Conservation (phyloP, 2,888 invertebrate genomes). For the Spodoptera littoralis region DNA sequence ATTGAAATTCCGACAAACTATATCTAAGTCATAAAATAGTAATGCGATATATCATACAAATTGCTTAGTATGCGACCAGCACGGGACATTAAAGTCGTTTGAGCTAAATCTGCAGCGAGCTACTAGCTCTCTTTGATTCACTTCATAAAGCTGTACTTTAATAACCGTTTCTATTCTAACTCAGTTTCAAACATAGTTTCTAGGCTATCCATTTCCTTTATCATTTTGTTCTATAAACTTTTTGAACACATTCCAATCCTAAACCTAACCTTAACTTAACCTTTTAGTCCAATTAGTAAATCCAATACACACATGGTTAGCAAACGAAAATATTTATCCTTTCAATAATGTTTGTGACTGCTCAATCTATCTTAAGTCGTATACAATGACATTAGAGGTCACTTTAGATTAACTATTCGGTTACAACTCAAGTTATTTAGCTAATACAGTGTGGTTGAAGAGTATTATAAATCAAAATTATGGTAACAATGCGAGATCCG, state of each 20-base stretch:
- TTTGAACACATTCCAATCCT: neutral
- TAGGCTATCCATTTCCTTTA: neutral
- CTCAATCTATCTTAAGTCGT: slow-evolving; percentile 2
- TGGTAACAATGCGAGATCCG: slow-evolving; percentile 19
- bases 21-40: neutral
- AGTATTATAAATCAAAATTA: slow-evolving; percentile 23
- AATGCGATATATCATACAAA: slow-evolving; percentile 11
- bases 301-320: neutral
- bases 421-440: slow-evolving; percentile 19
- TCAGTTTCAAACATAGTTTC: slow-evolving; percentile 13
- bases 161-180: slow-evolving; percentile 16
- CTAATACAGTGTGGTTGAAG: slow-evolving; percentile 16
- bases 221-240: neutral
- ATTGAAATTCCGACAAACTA: neutral
- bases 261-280: neutral
- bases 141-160: slow-evolving; percentile 37
- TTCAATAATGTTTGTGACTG: neutral
- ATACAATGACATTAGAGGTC: neutral
- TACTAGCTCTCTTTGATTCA: slow-evolving; percentile 22
- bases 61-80: slow-evolving; percentile 13
- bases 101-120: slow-evolving; percentile 7
- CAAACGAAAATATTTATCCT: neutral
- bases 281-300: neutral
- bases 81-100: slow-evolving; percentile 17
- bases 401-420: slow-evolving; percentile 5